Evolutionary conservation across 2,888 invertebrate species (phyloP), one percentile per base, ranked within the genome.

Genomic region (Pammene aurita): DNA sequence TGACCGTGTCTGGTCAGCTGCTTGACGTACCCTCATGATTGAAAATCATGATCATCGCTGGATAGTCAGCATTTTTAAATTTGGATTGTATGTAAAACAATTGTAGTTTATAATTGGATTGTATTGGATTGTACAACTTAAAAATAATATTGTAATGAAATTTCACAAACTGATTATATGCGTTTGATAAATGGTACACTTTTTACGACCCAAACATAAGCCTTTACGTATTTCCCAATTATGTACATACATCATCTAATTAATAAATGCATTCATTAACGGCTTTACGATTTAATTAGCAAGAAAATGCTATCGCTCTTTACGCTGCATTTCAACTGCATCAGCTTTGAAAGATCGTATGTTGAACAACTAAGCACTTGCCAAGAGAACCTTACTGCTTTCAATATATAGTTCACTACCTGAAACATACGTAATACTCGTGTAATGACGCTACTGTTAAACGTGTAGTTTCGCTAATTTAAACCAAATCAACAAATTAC

Each of bases 401-500:
- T 10, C 10, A 26, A n/a, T 44, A 41, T 57, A 57, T 42, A 57
- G 42, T 42, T 42, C 16, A 18, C 26, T 26, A 7, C 16, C 4
- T 14, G 6, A 14, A 14, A 7, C 14, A 7, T 16, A 7, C n/a
- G 16, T 48, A 16, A 48, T 48, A n/a, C 26, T n/a, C n/a, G 13
- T 41, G 16, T 41, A 18, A n/a, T n/a, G n/a, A 13, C 0, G 5
- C 7, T 13, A 42, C 16, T 18, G 9, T 26, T 38, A 13, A 42
- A 42, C 26, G 13, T 35, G 26, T 26, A 26, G 42, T 42, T 6
- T 26, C 42, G 57, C 26, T 42, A 42, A 42, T 26, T 26, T 57
- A 26, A 57, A 57, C 42, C 42, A 42, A 57, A 50, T 63, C 54
- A 52, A 18, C 52, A 14, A 50, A 61, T 61, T 50, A 61, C 18